phyloP scores from a whole-genome alignment of 1,140 invertebrate genomes.

The Riptortus pedestris region DNA sequence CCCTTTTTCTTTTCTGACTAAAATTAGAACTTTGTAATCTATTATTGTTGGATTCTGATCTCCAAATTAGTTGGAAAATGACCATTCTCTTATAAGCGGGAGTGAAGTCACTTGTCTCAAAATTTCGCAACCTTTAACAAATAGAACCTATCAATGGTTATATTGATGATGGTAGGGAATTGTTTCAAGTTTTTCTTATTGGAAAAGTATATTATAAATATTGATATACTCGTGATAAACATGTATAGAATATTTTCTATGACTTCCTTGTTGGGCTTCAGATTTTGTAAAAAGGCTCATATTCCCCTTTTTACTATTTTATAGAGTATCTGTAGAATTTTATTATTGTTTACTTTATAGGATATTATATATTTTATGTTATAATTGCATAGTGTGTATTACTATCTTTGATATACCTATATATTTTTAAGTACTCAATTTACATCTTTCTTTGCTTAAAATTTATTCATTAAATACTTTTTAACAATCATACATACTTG shows the following conservation, averaged over 20 bases:
- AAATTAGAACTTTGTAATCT: no score
- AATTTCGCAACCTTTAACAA: no score
- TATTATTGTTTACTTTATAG: conserved; percentile 1
- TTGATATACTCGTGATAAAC: background rate
- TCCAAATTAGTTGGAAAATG: no score
- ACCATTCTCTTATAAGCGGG: no score
- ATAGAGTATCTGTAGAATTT: background rate
- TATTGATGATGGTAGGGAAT: conserved; percentile 13
- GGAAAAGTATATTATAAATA: background rate
- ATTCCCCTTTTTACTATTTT: conserved; percentile 7
- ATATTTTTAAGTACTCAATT: no score
- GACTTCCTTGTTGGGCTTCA: conserved; percentile 17
- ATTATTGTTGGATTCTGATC: no score
- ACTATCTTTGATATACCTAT: background rate
- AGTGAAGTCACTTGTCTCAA: no score
- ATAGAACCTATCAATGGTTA: no score
- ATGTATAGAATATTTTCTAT: background rate
- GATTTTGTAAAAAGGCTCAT: background rate
- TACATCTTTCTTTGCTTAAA: conserved; percentile 1
- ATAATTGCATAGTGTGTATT: background rate
- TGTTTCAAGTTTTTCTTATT: background rate
- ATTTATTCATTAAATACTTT: no score
- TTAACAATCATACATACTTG: no score
- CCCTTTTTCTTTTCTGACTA: no score
- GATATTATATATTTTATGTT: background rate